phyloP scores from a whole-genome alignment of 2,888 invertebrate species.

The Spodoptera littoralis region DNA sequence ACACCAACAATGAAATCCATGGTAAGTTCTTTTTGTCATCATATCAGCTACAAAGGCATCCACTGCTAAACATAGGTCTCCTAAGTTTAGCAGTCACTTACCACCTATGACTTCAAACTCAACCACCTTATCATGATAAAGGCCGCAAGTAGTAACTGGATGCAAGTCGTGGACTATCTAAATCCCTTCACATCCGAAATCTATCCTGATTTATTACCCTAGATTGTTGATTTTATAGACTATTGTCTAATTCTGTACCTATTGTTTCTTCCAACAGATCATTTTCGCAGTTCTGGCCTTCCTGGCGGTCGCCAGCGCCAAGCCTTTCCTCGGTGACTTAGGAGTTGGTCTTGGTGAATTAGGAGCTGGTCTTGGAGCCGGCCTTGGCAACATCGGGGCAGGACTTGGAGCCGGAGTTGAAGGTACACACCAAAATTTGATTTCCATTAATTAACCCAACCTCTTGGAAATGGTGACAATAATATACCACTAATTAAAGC shows the following conservation, averaged over 20 bases:
- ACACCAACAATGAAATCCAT: slow-evolving; percentile 50
- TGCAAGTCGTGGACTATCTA: too few relatives aligned
- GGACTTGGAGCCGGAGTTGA: slow-evolving; percentile 6
- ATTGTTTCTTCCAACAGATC: slow-evolving; percentile 14
- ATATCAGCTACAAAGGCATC: too few relatives aligned
- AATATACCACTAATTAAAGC: too few relatives aligned
- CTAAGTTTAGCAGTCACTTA: too few relatives aligned
- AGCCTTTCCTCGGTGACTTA: slow-evolving; percentile 14
- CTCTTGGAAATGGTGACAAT: too few relatives aligned
- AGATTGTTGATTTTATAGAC: too few relatives aligned
- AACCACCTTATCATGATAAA: too few relatives aligned
- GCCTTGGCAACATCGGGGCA: slow-evolving; percentile 4
- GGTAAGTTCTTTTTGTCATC: slow-evolving; percentile 33
- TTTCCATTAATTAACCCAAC: too few relatives aligned
- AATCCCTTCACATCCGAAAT: not conserved
- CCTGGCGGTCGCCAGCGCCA: slow-evolving; percentile 43
- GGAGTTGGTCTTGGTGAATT: not conserved
- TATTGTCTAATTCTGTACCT: not conserved
- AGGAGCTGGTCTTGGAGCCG: not conserved
- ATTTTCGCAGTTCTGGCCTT: slow-evolving; percentile 33
- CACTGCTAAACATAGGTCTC: too few relatives aligned
- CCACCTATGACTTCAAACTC: too few relatives aligned
- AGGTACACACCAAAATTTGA: not conserved
- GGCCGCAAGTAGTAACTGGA: too few relatives aligned
- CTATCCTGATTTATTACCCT: too few relatives aligned